A percentile compares a stretch with the other conserved stretches of the same genome.
These are phyloP conservation scores for Diarsia rubi DNA, from an alignment of 2,888 invertebrate species.

Conservation along the genomic window DNA sequence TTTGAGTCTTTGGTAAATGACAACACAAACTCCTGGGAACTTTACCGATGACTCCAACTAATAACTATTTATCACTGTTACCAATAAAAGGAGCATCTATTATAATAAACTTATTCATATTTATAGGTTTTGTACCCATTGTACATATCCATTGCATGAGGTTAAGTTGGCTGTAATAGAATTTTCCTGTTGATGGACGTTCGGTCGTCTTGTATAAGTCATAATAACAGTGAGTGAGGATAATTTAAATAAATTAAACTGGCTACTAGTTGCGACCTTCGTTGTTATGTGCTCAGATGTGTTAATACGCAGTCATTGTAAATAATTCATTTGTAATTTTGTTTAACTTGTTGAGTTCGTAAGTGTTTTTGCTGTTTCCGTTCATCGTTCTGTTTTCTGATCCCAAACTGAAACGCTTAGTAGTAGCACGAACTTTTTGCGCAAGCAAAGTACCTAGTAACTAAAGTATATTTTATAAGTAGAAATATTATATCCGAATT, in stretches of 20 bases:
- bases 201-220: slow-evolving; percentile 53
- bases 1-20: background rate
- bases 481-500: background rate
- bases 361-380: slow-evolving; percentile 34
- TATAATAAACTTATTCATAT: slow-evolving; percentile 9
- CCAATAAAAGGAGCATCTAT: background rate
- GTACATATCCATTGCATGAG: slow-evolving; percentile 23
- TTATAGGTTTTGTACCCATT: slow-evolving; percentile 8
- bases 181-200: slow-evolving; percentile 64
- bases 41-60: background rate
- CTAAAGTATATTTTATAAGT: background rate
- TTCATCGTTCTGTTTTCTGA: slow-evolving; percentile 21
- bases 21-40: background rate
- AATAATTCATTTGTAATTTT: slow-evolving; percentile 59
- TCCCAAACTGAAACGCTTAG: slow-evolving; percentile 17
- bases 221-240: slow-evolving; percentile 60
- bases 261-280: slow-evolving; percentile 65
- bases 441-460: background rate
- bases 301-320: slow-evolving; percentile 60
- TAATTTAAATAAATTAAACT: slow-evolving; percentile 70
- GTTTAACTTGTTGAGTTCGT: slow-evolving; percentile 25
- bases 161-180: slow-evolving; percentile 41
- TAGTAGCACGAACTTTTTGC: background rate
- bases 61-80: background rate
- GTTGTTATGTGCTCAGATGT: slow-evolving; percentile 69